A percentile compares a stretch with the other conserved stretches of the same genome.
phyloP scores from a whole-genome alignment of 2,797 vertebrate species.

The Malurus splendens region DNA sequence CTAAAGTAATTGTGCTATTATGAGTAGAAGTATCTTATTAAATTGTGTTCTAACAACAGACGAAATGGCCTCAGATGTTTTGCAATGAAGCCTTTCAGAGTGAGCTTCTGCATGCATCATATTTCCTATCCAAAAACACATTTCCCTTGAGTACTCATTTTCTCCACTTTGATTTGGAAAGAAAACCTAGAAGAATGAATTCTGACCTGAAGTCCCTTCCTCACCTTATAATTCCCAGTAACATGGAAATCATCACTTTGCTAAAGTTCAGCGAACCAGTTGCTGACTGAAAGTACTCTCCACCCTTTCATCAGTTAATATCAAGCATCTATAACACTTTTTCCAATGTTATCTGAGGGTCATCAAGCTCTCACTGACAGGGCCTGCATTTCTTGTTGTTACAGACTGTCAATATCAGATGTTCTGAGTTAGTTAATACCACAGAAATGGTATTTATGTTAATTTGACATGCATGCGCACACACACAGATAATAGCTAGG shows the following conservation, averaged over 20 bases:
- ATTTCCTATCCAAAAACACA: neutral
- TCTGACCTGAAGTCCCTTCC: neutral
- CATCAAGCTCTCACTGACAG: neutral
- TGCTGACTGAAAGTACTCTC: neutral
- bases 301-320: neutral
- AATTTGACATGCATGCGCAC: neutral
- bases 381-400: neutral
- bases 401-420: neutral
- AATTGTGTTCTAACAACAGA: neutral
- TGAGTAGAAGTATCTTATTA: neutral
- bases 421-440: neutral
- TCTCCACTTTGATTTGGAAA: neutral
- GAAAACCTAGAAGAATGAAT: neutral
- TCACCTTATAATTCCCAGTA: neutral
- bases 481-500: conserved; percentile 1
- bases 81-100: neutral
- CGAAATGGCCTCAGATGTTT: neutral
- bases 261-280: neutral
- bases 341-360: neutral
- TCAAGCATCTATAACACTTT: neutral
- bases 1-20: neutral
- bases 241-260: neutral
- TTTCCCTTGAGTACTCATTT: neutral
- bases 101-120: accelerated
- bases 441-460: neutral